phyloP scores from a whole-genome alignment of 2,797 vertebrate species.

The Pristis pectinata region DNA sequence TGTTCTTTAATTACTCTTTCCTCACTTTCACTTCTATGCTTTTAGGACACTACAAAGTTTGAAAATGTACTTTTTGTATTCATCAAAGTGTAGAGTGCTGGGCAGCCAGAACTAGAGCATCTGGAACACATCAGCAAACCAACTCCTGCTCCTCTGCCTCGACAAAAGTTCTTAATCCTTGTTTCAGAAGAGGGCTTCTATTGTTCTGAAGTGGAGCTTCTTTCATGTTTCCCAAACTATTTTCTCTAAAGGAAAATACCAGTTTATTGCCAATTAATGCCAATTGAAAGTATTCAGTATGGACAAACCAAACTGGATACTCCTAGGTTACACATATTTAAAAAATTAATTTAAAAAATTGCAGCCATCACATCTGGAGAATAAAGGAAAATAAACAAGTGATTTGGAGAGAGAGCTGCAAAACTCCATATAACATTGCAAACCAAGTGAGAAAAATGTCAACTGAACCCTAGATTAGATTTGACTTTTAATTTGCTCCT shows the following conservation, averaged over 20 bases:
- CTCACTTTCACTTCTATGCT: background rate
- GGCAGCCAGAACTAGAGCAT: background rate
- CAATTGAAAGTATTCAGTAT: background rate
- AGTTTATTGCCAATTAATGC: background rate
- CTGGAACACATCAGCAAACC: background rate
- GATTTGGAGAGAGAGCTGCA: background rate
- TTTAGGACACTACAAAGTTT: background rate
- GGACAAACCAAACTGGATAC: background rate
- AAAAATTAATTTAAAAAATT: background rate
- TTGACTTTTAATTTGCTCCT: slow-evolving; percentile 15
- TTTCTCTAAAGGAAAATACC: background rate
- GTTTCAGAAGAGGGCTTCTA: background rate
- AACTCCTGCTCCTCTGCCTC: background rate
- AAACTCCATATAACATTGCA: background rate
- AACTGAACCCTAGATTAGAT: background rate
- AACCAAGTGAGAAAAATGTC: slow-evolving; percentile 1
- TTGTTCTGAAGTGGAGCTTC: background rate
- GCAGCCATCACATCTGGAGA: background rate
- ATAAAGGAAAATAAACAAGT: background rate
- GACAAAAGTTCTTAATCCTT: background rate
- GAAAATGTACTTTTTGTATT: background rate
- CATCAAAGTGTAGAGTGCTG: background rate
- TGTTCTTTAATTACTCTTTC: background rate
- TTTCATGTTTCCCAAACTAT: background rate
- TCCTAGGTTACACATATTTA: no score